Percentiles rank a stretch among this genome's conserved stretches.
Evolutionary conservation across 2,113 vertebrate species (phyloP).

Genomic region (Plectropomus leopardus): DNA sequence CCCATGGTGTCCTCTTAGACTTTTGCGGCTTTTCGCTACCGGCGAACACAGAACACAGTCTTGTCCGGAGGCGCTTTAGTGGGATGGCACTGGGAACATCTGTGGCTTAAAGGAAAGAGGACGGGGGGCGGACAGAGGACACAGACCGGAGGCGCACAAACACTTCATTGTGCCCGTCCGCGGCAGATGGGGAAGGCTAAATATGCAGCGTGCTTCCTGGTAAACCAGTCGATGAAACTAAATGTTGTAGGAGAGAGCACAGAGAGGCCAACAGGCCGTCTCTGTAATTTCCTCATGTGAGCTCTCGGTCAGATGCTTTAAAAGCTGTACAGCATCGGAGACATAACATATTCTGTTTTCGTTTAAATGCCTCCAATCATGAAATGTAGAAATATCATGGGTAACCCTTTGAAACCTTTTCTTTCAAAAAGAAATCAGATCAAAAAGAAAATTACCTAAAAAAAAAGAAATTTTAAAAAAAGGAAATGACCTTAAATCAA

Average conservation of each 20-base stretch:
- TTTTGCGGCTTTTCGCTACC: slow-evolving; percentile 41
- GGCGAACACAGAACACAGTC: slow-evolving; percentile 67
- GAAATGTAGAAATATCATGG: neutral
- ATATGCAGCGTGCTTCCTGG: slow-evolving; percentile 88
- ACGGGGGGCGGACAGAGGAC: slow-evolving; percentile 74
- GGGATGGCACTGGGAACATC: slow-evolving; percentile 86
- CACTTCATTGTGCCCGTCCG: slow-evolving; percentile 89
- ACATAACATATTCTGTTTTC: neutral
- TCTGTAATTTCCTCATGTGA: neutral
- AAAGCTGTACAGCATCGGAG: neutral
- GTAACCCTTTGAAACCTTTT: no score
- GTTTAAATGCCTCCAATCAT: neutral
- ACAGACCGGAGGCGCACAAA: slow-evolving; percentile 82
- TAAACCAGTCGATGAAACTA: slow-evolving; percentile 75
- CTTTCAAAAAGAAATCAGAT: no score
- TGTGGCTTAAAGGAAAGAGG: slow-evolving; percentile 83
- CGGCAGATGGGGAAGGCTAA: slow-evolving; percentile 89
- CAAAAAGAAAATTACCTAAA: no score
- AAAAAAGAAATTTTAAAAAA: no score
- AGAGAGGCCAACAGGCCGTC: slow-evolving; percentile 34
- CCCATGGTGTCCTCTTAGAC: slow-evolving; percentile 61
- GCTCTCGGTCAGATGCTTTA: slow-evolving; percentile 4
- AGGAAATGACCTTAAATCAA: no score
- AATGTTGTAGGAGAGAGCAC: slow-evolving; percentile 58
- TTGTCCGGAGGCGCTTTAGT: slow-evolving; percentile 73